Evolutionary conservation across 2,113 vertebrate species (phyloP).

Genomic region (Pan troglodytes): DNA sequence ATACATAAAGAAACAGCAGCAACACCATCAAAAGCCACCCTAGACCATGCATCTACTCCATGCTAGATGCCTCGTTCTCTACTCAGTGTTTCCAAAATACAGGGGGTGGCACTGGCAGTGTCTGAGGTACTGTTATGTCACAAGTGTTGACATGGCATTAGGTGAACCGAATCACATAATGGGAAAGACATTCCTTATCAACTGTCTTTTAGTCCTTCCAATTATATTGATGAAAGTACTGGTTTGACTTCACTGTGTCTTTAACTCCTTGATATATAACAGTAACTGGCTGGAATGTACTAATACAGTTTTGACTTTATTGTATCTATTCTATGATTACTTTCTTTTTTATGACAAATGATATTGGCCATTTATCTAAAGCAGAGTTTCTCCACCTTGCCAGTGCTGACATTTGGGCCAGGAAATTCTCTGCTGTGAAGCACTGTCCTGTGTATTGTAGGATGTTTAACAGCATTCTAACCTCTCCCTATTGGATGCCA

Average conservation of each 20-base stretch:
- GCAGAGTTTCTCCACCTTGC: not conserved
- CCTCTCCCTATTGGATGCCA: not conserved
- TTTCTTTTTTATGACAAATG: not conserved
- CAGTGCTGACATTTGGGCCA: not conserved
- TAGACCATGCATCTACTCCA: rapidly evolving
- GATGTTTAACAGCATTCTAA: not conserved
- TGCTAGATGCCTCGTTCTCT: rapidly evolving
- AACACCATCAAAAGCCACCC: not conserved
- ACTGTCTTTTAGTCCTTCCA: not conserved
- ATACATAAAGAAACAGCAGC: not conserved
- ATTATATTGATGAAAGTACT: not conserved
- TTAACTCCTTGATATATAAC: not conserved
- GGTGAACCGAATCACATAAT: not conserved
- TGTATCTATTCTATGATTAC: not conserved
- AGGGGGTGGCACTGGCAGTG: not conserved
- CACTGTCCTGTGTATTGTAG: not conserved
- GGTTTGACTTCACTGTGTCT: not conserved
- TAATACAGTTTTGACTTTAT: not conserved
- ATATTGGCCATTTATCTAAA: not conserved
- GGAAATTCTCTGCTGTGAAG: not conserved
- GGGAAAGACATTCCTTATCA: not conserved
- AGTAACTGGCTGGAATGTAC: not conserved
- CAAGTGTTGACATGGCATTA: not conserved
- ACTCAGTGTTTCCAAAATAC: not conserved
- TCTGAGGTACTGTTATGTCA: not conserved